Conservation (phyloP, 2,113 vertebrate species). For the Cynocephalus volans region DNA sequence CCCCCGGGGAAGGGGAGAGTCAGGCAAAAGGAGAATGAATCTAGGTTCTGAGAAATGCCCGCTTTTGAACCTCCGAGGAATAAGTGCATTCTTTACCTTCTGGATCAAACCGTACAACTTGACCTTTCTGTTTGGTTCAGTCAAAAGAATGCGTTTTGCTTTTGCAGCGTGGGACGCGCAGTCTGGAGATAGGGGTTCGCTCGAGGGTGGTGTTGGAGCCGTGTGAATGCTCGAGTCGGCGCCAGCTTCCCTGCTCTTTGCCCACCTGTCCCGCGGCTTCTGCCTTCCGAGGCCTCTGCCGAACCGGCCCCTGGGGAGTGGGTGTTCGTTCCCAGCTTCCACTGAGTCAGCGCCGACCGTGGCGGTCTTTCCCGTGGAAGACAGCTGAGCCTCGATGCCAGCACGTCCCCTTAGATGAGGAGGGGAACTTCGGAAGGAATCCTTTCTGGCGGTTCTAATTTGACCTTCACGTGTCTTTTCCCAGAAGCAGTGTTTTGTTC, state of each 20-base stretch:
- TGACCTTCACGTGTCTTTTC: background rate
- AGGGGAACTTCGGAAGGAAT: background rate
- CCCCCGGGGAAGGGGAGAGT: background rate
- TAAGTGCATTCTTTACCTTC: background rate
- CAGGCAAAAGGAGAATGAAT: background rate
- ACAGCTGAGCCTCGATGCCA: background rate
- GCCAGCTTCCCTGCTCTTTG: background rate
- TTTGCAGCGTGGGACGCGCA: background rate
- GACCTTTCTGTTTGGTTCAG: conserved; percentile 17
- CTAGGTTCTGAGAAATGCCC: background rate
- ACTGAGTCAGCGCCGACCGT: background rate
- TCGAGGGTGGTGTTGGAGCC: background rate
- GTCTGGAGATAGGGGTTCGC: background rate
- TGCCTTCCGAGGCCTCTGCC: background rate
- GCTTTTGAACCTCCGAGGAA: background rate
- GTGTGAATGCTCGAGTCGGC: background rate
- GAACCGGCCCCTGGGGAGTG: background rate
- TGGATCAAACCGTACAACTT: background rate
- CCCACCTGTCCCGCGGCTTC: background rate
- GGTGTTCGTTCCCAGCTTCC: conserved; percentile 4
- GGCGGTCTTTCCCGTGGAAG: background rate
- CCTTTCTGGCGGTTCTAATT: conserved; percentile 23
- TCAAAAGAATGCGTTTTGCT: background rate
- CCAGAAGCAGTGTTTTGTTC: conserved; percentile 4
- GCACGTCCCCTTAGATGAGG: background rate